Conservation (phyloP, 2,888 invertebrate genomes). For the Napeogenes sylphis region DNA sequence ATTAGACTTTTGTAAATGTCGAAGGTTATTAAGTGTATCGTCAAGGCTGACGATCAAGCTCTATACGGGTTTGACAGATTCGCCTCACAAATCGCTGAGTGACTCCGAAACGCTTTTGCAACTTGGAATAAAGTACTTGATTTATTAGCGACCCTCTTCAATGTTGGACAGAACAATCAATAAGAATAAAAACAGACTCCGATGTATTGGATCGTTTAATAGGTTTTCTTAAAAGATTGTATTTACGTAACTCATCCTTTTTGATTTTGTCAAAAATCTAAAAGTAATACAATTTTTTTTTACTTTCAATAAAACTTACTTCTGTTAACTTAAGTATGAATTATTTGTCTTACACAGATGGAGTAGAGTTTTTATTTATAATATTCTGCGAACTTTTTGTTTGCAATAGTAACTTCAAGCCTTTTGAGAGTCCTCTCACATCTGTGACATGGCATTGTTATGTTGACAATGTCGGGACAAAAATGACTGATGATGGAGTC, state of each 20-base stretch:
- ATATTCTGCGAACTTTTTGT: too few species aligned
- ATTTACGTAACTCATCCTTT: conserved; percentile 3
- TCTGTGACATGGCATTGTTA: too few species aligned
- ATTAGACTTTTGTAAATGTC: too few species aligned
- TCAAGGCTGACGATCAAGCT: conserved; percentile 29
- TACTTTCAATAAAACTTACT: too few species aligned
- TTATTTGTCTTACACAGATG: too few species aligned
- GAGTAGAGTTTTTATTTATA: too few species aligned
- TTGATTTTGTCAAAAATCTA: neutral
- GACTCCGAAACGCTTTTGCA: conserved; percentile 37
- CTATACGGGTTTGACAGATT: conserved; percentile 23
- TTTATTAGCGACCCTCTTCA: conserved; percentile 46
- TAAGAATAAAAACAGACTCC: conserved; percentile 38
- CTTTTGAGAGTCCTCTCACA: too few species aligned
- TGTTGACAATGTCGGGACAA: too few species aligned
- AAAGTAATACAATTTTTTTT: neutral
- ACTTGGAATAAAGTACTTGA: conserved; percentile 44
- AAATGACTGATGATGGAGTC: too few species aligned
- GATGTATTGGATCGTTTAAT: conserved; percentile 16
- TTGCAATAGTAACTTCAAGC: too few species aligned
- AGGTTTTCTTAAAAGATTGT: conserved; percentile 21
- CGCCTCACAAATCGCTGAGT: conserved; percentile 34
- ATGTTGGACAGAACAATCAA: conserved; percentile 38
- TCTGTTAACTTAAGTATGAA: too few species aligned
- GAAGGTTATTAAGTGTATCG: neutral